A percentile compares a stretch with the other conserved stretches of the same genome.
Evolutionary conservation across 2,797 vertebrate genomes (phyloP).

Genomic region (Anguilla marmorata): DNA sequence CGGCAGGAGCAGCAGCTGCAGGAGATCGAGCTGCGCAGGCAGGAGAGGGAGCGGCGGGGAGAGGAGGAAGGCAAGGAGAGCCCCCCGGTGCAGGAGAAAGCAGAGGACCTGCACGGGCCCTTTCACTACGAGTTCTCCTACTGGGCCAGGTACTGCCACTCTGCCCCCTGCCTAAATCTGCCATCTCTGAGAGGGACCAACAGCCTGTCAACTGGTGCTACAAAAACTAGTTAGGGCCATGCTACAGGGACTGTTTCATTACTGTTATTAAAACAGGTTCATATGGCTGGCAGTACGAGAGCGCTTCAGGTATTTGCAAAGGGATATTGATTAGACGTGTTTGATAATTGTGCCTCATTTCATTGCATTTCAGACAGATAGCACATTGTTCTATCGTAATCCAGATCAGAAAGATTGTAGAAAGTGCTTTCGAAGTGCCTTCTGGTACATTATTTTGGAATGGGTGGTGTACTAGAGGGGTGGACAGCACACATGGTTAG

Average conservation of each 20-base stretch:
- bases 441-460: neutral
- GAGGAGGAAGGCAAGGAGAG: slow-evolving; percentile 65
- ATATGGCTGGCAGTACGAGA: neutral
- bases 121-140: slow-evolving; percentile 96
- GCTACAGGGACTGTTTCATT: neutral
- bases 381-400: neutral
- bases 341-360: neutral
- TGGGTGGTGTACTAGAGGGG: neutral
- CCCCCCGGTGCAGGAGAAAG: slow-evolving; percentile 84
- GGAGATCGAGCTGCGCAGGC: slow-evolving; percentile 80
- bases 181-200: neutral
- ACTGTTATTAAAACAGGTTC: neutral
- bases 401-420: neutral
- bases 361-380: neutral
- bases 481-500: neutral
- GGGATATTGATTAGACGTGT: neutral
- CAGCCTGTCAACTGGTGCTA: neutral
- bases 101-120: slow-evolving; percentile 85
- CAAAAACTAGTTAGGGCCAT: neutral
- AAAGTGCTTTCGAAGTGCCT: neutral
- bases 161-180: neutral
- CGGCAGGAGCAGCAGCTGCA: slow-evolving; percentile 87
- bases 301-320: neutral
- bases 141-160: slow-evolving; percentile 84
- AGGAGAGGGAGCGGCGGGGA: slow-evolving; percentile 70